Evolutionary conservation across 2,797 vertebrate genomes (phyloP), one percentile per base, ranked within the genome.

Genomic region (Threskiornis aethiopicus): DNA sequence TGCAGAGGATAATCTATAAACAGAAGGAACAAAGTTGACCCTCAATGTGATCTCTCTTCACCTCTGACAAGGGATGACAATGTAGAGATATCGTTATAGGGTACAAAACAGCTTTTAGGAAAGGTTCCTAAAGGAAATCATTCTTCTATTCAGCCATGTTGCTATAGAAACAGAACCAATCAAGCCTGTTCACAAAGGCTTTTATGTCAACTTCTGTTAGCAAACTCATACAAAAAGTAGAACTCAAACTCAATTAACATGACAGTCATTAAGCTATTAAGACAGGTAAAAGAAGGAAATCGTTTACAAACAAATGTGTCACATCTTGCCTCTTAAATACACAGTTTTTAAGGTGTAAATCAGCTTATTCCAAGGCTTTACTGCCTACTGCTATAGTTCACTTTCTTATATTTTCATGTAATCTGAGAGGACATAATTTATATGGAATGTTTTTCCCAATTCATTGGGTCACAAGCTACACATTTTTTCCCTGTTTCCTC

Each of bases 81-180:
- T 97, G 95, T 97, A 97, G 79, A 65, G 79, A 97, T 97, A 98
- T 94, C 80, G 7, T 98, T 98, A 97, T n/a, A 97, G 95, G 97
- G 92, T 95, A 98, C 97, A 97, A 98, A 98, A 97, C 92, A 98
- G 96, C 95, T 91, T 98, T 98, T 97, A 98, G 97, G 97, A 97
- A 97, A 94, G 93, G 93, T 97, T 98, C 96, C 97, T 98, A 97
- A 98, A 98, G 97, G 97, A 98, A 98, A 98, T 97, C 87, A 97
- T 97, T 98, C 97, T 97, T 96, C 96, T 97, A 95, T 98, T 95
- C 97, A 97, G 87, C 89, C 73, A 65, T 15, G 98, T 98, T 98
- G 96, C 98, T 82, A 98, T 98, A 96, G 98, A 95, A 98, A 98
- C 98, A 93, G 97, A 97, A 97, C 96, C 97, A 98, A 97, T 97